Conservation (phyloP, 2,113 vertebrate species). For the Rhombomys opimus region DNA sequence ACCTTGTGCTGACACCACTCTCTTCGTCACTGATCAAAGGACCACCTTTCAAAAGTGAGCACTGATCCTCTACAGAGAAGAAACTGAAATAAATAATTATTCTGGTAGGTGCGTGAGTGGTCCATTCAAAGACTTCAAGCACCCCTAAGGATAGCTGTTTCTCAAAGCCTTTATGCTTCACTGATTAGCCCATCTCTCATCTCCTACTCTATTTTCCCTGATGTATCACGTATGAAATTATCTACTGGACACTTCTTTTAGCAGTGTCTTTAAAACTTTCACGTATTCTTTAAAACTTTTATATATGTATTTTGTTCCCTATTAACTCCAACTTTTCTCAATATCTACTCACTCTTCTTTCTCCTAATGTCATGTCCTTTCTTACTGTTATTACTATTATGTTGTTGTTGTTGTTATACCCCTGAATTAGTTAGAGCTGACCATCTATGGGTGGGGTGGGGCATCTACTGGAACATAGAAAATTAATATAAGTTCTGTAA, state of each 20-base stretch:
- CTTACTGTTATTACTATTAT: background rate
- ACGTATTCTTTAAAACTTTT: background rate
- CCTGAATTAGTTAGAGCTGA: background rate
- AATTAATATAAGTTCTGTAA: background rate
- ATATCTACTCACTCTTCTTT: too few relatives aligned
- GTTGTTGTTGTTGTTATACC: background rate
- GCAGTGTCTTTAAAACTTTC: too few relatives aligned
- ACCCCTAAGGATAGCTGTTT: accelerated
- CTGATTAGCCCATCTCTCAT: accelerated
- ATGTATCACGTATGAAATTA: accelerated
- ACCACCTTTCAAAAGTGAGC: background rate
- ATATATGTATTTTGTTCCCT: too few relatives aligned
- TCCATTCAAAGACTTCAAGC: background rate
- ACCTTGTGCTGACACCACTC: background rate
- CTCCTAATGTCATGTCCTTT: background rate
- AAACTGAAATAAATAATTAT: background rate
- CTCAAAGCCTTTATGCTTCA: accelerated
- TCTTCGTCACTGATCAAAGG: background rate
- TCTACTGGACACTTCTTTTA: background rate
- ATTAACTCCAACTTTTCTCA: background rate
- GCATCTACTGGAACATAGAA: background rate
- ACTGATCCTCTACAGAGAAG: background rate
- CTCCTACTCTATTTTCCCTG: background rate
- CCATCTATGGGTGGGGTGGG: background rate
- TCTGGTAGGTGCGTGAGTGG: accelerated